Base-by-base conservation (phyloP, 2,113 vertebrate genomes). In the Nerophis ophidion region DNA sequence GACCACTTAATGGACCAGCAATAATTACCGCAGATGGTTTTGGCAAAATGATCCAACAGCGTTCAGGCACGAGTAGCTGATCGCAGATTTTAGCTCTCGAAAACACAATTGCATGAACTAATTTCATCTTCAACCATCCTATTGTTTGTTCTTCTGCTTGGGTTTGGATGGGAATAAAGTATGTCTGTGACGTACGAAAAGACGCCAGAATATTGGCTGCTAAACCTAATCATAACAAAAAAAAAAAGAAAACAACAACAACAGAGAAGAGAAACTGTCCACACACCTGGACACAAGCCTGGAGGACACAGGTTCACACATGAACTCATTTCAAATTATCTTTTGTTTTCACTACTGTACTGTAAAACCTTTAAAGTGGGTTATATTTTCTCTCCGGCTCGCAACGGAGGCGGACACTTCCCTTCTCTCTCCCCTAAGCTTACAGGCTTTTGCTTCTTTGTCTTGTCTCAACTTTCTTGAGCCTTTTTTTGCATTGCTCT, bases 111-210 rank as follows among this genome's bases (percentile, higher is more conserved):
- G 35, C 40, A 44, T 74, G 47, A 69, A 75, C 15, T 67, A 14
- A 71, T 81, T 77, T 76, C 35, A 68, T 78, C 51, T 68, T 47
- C 45, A 62, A 36, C 34, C 50, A 53, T 74, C 67, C 56, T 70
- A 70, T 11, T 65, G 66, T 52, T 34, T 52, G 50, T 52, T 54
- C 17, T 52, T 64, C 33, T 61, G 52, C 12, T 68, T 53, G 54
- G 42, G 48, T 66, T 53, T 14, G 64, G 60, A 76, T 56, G 48
- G n/a, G 61, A 70, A 66, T 59, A 7, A 42, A 15, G 38, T 5
- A 2, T 8, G 61, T 57, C 59, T 60, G 15, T 45, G 63, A 63
- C 26, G 49, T 33, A 13, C 38, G 38, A 69, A 63, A 40, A 42
- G 19, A 55, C 48, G 57, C 50, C 58, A 15, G 53, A 4, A 40